Evolutionary conservation across 2,797 vertebrate genomes (phyloP).

Genomic region (Forpus xanthops): DNA sequence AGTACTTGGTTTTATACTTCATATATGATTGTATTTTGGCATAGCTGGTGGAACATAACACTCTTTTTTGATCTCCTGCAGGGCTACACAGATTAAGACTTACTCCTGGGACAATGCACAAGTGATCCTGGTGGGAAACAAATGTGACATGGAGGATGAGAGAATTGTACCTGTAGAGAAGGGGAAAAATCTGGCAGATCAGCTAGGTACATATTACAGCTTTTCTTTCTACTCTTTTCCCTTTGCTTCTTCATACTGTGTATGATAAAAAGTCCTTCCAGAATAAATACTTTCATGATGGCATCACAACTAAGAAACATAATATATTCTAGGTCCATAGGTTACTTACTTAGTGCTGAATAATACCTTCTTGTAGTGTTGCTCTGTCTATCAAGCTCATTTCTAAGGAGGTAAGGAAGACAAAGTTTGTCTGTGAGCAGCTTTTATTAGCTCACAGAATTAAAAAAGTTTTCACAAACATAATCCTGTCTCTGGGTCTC

Average conservation of each 20-base stretch:
- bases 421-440: neutral
- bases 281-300: neutral
- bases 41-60: neutral
- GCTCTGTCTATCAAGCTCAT: neutral
- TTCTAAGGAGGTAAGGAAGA: neutral
- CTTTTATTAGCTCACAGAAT: neutral
- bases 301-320: neutral
- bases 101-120: conserved; percentile 98
- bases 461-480: neutral
- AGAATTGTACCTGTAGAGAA: conserved; percentile 89
- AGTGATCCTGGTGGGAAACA: conserved; percentile 96
- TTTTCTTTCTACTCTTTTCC: neutral
- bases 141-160: conserved; percentile 96
- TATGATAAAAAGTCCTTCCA: neutral
- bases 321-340: neutral
- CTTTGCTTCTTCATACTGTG: neutral
- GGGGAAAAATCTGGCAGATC: conserved; percentile 91
- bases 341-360: neutral
- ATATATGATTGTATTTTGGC: neutral
- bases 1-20: neutral
- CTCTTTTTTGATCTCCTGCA: conserved; percentile 61
- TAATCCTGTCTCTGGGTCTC: neutral
- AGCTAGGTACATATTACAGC: conserved; percentile 82
- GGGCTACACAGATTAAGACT: conserved; percentile 97
- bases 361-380: neutral